Evolutionary conservation across 1,140 invertebrate genomes (phyloP).

Genomic region (Polypedilum pembai): DNA sequence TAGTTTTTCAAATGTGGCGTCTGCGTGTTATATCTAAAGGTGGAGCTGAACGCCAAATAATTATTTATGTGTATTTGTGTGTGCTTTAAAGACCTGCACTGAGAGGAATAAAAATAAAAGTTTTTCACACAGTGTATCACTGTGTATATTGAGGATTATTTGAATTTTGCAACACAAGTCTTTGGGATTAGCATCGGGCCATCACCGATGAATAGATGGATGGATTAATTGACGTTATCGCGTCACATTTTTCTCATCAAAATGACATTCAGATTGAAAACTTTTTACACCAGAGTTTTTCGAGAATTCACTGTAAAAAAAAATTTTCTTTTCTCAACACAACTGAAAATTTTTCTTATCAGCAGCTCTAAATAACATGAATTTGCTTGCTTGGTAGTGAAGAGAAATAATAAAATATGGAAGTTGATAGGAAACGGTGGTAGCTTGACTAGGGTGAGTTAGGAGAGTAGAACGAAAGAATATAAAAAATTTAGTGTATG

Average conservation of each 20-base stretch:
- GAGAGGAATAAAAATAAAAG: neutral
- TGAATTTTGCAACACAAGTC: neutral
- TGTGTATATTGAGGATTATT: neutral
- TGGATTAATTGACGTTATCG: slow-evolving; percentile 12
- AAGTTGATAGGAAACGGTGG: slow-evolving; percentile 11
- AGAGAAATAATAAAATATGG: neutral
- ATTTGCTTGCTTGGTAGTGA: slow-evolving; percentile 8
- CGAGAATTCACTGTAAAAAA: too few species aligned
- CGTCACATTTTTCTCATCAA: neutral
- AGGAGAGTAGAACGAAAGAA: too few species aligned
- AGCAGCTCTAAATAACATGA: neutral
- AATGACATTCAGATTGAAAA: neutral
- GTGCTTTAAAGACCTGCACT: too few species aligned
- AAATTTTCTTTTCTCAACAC: too few species aligned
- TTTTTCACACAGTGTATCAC: neutral
- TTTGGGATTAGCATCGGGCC: neutral
- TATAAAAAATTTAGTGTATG: too few species aligned
- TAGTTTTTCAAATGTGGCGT: neutral
- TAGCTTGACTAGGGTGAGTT: neutral
- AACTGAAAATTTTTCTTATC: neutral
- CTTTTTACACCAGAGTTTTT: too few species aligned
- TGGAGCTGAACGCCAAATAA: neutral
- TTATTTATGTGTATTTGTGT: neutral
- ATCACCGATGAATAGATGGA: neutral
- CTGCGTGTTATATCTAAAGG: neutral